A percentile compares a stretch with the other conserved stretches of the same genome.
Conservation (phyloP, 2,113 vertebrate genomes). For the Grus americana region DNA sequence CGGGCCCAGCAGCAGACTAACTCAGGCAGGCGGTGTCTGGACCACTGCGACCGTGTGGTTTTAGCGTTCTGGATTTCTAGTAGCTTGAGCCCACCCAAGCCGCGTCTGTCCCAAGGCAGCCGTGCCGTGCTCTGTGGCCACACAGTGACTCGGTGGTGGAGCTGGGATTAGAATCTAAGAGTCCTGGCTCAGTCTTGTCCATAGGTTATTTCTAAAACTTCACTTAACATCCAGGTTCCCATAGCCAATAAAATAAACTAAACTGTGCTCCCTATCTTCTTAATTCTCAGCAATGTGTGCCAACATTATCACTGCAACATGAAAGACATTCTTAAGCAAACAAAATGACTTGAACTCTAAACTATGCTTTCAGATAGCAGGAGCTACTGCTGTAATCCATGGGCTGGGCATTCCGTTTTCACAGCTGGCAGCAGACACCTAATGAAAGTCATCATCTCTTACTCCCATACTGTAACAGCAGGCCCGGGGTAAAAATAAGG, state of each 20-base stretch:
- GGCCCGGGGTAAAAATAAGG: not conserved
- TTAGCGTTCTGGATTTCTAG: not conserved
- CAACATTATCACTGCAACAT: not conserved
- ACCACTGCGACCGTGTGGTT: not conserved
- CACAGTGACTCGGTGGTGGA: not conserved
- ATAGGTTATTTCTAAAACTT: not conserved
- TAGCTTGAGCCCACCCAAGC: not conserved
- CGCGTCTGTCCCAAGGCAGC: not conserved
- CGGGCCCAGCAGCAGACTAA: not conserved
- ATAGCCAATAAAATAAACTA: not conserved
- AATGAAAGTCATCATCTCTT: not conserved
- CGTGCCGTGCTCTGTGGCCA: accelerated
- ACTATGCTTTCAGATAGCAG: not conserved
- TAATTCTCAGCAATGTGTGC: not conserved
- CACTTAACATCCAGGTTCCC: not conserved
- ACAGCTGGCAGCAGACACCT: not conserved
- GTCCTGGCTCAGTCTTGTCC: not conserved
- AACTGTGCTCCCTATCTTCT: not conserved
- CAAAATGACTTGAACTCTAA: not conserved
- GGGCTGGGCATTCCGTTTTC: not conserved
- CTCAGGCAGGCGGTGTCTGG: not conserved
- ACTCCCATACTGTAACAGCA: not conserved
- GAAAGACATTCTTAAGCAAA: not conserved
- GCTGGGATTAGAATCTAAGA: not conserved
- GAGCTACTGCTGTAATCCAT: not conserved